These are phyloP conservation scores for Pangasius mekongensis DNA, from an alignment of 2,797 vertebrate genomes.

Conservation along the genomic window DNA sequence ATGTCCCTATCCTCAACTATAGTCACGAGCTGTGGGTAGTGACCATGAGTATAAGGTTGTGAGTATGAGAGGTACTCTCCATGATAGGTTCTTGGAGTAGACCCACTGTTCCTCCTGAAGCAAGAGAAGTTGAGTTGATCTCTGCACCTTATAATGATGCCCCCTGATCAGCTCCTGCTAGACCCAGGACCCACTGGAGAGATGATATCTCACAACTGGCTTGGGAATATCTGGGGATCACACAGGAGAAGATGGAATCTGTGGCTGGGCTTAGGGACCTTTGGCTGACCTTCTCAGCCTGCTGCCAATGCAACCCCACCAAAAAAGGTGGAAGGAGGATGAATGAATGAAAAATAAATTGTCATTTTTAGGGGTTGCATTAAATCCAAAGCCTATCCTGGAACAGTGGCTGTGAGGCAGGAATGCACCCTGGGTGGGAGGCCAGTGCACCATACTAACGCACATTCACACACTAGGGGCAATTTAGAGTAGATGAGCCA, in stretches of 20 bases:
- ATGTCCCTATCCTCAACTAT: not conserved
- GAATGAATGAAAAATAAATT: not conserved
- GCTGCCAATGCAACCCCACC: not conserved
- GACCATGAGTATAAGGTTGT: not conserved
- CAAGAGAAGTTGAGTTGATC: not conserved
- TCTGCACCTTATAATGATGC: not conserved
- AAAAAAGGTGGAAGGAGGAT: not conserved
- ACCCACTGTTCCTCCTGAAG: not conserved
- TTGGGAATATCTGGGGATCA: not conserved
- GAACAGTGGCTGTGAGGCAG: not conserved
- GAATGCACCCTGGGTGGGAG: not conserved
- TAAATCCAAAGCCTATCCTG: not conserved
- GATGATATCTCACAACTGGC: not conserved
- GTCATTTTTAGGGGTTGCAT: not conserved
- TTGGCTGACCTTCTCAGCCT: not conserved
- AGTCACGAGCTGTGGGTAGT: not conserved
- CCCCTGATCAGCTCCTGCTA: not conserved
- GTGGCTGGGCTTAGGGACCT: not conserved
- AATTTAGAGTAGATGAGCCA: not conserved
- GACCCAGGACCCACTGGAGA: not conserved
- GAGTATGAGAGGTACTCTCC: not conserved
- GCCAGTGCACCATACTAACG: not conserved
- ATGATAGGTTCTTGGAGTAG: not conserved
- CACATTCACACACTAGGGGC: not conserved
- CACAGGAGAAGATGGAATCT: not conserved